Percentiles rank a stretch among this genome's conserved stretches.
phyloP scores from a whole-genome alignment of 2,888 invertebrate genomes.

The Molanna angustata region DNA sequence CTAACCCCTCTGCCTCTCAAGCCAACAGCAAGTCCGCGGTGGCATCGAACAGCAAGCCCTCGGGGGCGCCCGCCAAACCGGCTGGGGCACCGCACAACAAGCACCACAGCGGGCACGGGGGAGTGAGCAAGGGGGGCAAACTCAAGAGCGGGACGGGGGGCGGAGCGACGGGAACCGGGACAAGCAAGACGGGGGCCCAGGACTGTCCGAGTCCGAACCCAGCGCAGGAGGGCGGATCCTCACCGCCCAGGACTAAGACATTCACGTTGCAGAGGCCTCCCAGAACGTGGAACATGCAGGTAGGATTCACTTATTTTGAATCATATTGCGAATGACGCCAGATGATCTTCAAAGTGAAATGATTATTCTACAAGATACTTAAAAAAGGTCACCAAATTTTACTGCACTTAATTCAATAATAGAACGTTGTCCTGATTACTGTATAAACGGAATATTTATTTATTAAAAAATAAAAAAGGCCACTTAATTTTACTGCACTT shows the following conservation, averaged over 20 bases:
- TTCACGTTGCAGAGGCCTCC: constrained; percentile 42
- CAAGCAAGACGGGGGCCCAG: constrained; percentile 26
- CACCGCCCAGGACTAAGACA: constrained; percentile 33
- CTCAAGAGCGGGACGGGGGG: constrained; percentile 36
- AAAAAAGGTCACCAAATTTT: no score
- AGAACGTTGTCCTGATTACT: no score
- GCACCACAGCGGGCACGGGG: constrained; percentile 14
- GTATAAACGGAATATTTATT: no score
- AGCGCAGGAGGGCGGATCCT: constrained; percentile 36
- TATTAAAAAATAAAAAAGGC: no score
- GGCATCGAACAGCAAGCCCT: constrained; percentile 4
- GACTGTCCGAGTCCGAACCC: constrained; percentile 39
- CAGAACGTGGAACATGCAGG: constrained; percentile 57
- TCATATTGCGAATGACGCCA: background rate
- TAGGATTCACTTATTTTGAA: constrained; percentile 37
- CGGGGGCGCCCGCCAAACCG: constrained; percentile 27
- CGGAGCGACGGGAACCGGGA: constrained; percentile 38
- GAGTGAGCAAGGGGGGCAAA: constrained; percentile 30
- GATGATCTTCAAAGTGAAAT: background rate
- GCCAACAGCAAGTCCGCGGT: background rate
- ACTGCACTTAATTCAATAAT: no score
- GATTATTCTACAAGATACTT: no score
- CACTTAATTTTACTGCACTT: no score
- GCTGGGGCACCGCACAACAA: constrained; percentile 7
- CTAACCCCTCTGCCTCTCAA: background rate